A percentile compares a stretch with the other conserved stretches of the same genome.
Conservation (phyloP, 2,797 vertebrate species). For the Loris lydekkerianus region DNA sequence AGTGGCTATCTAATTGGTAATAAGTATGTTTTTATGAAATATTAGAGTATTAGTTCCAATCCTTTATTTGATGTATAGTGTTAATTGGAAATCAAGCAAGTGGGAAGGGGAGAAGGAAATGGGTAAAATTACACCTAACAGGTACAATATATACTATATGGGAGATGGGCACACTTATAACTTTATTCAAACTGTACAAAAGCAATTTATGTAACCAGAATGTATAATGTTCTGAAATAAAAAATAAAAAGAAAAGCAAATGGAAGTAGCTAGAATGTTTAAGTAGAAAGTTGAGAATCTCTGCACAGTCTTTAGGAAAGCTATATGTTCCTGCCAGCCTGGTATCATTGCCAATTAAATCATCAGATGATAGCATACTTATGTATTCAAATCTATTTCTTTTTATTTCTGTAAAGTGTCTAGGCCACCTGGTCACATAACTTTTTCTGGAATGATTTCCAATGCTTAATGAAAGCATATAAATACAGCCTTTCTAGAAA, state of each 20-base stretch:
- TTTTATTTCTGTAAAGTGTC: background rate
- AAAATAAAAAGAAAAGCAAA: background rate
- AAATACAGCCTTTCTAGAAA: background rate
- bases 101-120: too few species aligned
- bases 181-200: too few species aligned
- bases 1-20: background rate
- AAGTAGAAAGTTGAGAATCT: background rate
- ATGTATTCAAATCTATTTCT: background rate
- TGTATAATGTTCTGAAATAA: too few species aligned
- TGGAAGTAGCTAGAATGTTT: background rate
- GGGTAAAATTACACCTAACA: too few species aligned
- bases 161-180: too few species aligned
- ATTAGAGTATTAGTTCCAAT: background rate
- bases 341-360: background rate
- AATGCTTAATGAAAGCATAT: background rate
- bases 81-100: too few species aligned
- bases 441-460: background rate
- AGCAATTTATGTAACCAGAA: too few species aligned
- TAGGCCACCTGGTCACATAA: background rate
- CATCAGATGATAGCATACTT: background rate
- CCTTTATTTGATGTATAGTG: too few species aligned
- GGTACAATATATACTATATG: too few species aligned
- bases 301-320: background rate
- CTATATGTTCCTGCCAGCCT: background rate
- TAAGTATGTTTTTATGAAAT: background rate